Evolutionary conservation across 2,888 invertebrate species (phyloP), one percentile per base, ranked within the genome.

Genomic region (Argyra leucocephala): DNA sequence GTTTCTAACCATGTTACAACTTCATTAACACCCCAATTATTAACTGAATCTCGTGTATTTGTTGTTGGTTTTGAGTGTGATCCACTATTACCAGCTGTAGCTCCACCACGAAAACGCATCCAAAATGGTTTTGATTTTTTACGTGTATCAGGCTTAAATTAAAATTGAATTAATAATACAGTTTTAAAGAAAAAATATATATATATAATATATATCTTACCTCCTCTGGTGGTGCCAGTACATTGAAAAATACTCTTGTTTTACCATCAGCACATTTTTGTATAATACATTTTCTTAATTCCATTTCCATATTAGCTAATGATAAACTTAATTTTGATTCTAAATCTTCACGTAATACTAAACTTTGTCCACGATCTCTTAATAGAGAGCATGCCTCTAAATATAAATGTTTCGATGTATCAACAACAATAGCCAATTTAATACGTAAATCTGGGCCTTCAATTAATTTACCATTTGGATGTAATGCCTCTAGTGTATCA

Each of bases 1-100:
- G 89, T 86, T 71, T 93, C 93, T 69, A 98, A 81, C 96, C 97
- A 98, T 10, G 85, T 82, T 65, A 90, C 91, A 1, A 97, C 96
- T 76, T 97, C 96, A 64, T 88, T 87, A 10, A 91, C 88, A 37
- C 91, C 89, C 97, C 97, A 97, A 66, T 78, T 78, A 63, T 76
- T 85, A 71, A 81, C 82, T 1, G 84, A 83, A 69, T 85, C 84
- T 60, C 82, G 78, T 18, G 79, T 79, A 66, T 76, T 76, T 10
- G 74, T 75, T 6, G 73, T 68, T 7, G 78, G 72, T 6, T 76
- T 73, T 65, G 74, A 74, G 15, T 73, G 73, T 22, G 75, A 73
- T 1, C 74, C 74, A 12, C 73, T 76, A 12, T 15, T 22, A 31
- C 26, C 26, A 22, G 36, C 31, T 0, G 76, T 75, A 1, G 77